A percentile compares a stretch with the other conserved stretches of the same genome.
Evolutionary conservation across 2,888 invertebrate species (phyloP).

Genomic region (Tuberolachnus salignus): DNA sequence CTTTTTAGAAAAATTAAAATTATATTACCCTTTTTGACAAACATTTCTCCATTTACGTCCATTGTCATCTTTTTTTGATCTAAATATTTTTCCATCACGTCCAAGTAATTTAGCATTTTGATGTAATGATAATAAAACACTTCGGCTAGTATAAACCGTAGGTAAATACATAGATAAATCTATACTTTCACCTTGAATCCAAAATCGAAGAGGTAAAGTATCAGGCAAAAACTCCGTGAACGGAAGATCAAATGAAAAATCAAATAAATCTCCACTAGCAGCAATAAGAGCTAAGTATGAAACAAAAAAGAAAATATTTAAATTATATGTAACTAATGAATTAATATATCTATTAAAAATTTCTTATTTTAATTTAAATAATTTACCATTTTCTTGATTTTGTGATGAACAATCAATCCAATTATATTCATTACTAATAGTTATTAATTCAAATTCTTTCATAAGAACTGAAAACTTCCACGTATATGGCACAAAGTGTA

Average conservation of each 20-base stretch:
- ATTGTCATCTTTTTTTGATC: conserved; percentile 63
- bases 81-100: conserved; percentile 70
- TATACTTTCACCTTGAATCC: conserved; percentile 93
- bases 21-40: conserved; percentile 70
- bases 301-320: conserved; percentile 7
- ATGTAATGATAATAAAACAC: conserved; percentile 81
- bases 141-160: conserved; percentile 86
- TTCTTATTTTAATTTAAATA: conserved; percentile 1
- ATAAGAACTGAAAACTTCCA: conserved; percentile 89
- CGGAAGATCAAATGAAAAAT: conserved; percentile 90
- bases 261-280: conserved; percentile 91
- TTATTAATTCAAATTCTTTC: conserved; percentile 94
- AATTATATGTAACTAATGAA: background rate
- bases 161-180: conserved; percentile 89
- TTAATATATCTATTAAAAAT: no score
- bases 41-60: conserved; percentile 80
- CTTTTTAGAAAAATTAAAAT: background rate
- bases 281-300: conserved; percentile 75
- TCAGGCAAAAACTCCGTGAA: conserved; percentile 93
- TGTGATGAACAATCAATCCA: conserved; percentile 99
- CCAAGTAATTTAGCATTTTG: conserved; percentile 86
- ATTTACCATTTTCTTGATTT: conserved; percentile 84
- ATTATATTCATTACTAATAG: conserved; percentile 93
- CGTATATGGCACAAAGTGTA: conserved; percentile 95
- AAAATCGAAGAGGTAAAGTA: conserved; percentile 85